Evolutionary conservation across 2,113 vertebrate species (phyloP).

Genomic region (Pardalotus punctatus): DNA sequence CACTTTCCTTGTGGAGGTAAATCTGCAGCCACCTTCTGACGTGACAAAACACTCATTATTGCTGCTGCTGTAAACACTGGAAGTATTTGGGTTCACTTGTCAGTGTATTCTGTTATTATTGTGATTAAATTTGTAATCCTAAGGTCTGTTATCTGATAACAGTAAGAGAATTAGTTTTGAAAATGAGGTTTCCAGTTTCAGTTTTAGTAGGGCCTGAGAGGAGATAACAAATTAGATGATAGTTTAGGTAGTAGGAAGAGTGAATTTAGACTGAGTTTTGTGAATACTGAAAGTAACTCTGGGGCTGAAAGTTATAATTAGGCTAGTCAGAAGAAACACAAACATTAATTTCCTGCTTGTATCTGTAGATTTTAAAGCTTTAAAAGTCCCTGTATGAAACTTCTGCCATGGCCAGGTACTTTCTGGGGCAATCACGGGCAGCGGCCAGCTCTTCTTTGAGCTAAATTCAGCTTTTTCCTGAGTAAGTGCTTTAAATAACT

Average conservation of each 20-base stretch:
- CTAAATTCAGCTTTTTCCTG: slow-evolving; percentile 58
- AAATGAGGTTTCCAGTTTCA: neutral
- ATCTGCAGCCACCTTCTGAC: neutral
- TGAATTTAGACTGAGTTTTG: slow-evolving; percentile 5
- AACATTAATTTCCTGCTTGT: slow-evolving; percentile 28
- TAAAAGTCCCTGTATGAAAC: neutral
- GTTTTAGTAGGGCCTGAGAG: neutral
- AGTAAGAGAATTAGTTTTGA: neutral
- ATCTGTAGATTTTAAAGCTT: slow-evolving; percentile 30
- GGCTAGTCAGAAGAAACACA: neutral
- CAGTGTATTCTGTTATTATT: neutral
- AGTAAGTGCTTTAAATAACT: slow-evolving; percentile 52
- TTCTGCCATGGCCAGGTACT: slow-evolving; percentile 11
- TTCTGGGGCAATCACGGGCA: slow-evolving; percentile 60
- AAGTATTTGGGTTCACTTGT: neutral
- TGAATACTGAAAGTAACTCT: neutral
- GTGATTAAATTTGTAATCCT: neutral
- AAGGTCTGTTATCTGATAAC: neutral
- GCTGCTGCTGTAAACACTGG: neutral
- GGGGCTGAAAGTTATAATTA: slow-evolving; percentile 31
- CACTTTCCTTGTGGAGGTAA: neutral
- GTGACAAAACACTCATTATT: neutral
- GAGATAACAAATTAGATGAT: neutral
- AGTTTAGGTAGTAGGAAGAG: neutral
- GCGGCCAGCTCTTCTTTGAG: neutral